These are phyloP conservation scores for Chloroclystis v-ata DNA, from an alignment of 2,888 invertebrate species.

Conservation along the genomic window DNA sequence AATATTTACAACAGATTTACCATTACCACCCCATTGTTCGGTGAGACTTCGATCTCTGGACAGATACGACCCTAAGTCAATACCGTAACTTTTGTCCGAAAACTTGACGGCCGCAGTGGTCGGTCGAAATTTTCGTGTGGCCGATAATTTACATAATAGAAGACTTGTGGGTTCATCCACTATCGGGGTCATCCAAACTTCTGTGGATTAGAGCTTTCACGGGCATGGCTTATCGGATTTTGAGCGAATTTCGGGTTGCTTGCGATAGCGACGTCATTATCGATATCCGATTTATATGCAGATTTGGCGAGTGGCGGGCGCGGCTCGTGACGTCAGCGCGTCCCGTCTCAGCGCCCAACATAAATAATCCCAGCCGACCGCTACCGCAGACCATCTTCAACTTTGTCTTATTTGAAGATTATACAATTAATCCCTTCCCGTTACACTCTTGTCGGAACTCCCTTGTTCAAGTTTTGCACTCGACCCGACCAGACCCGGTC, in stretches of 20 bases:
- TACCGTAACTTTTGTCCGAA: slow-evolving; percentile 64
- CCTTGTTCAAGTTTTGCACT: slow-evolving; percentile 70
- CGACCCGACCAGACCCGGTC: slow-evolving; percentile 48
- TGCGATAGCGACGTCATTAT: slow-evolving; percentile 74
- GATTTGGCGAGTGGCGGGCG: slow-evolving; percentile 58
- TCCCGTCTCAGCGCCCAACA: slow-evolving; percentile 35
- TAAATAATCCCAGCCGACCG: slow-evolving; percentile 52
- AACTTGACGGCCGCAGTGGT: slow-evolving; percentile 67
- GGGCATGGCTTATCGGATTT: slow-evolving; percentile 73
- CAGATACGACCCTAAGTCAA: slow-evolving; percentile 62
- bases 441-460: slow-evolving; percentile 56
- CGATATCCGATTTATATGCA: slow-evolving; percentile 79
- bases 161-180: slow-evolving; percentile 71
- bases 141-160: slow-evolving; percentile 77
- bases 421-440: slow-evolving; percentile 60
- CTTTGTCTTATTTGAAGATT: slow-evolving; percentile 57
- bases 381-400: slow-evolving; percentile 39
- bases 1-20: slow-evolving; percentile 41
- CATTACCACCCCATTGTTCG: slow-evolving; percentile 38
- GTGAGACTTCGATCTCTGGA: slow-evolving; percentile 46
- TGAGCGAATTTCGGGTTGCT: slow-evolving; percentile 73
- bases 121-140: slow-evolving; percentile 68
- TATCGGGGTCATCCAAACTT: slow-evolving; percentile 75
- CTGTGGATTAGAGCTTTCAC: slow-evolving; percentile 74
- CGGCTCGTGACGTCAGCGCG: slow-evolving; percentile 47